Evolutionary conservation across 2,888 invertebrate species (phyloP).

Genomic region (Alcis repandata): DNA sequence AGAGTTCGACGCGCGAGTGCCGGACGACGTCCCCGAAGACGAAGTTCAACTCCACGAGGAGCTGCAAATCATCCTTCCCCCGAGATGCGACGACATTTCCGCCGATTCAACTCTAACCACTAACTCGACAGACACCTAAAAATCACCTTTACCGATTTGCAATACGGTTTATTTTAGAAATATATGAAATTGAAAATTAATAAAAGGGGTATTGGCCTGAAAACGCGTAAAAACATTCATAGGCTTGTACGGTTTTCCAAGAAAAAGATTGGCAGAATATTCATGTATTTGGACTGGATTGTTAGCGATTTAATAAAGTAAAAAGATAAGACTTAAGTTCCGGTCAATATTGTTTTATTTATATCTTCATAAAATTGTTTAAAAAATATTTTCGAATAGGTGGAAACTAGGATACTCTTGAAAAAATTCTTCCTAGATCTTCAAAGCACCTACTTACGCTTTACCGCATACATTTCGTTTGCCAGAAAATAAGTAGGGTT

Average conservation of each 20-base stretch:
- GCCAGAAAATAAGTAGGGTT: too few relatives aligned
- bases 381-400: too few relatives aligned
- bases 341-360: constrained; percentile 6
- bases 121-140: constrained; percentile 52
- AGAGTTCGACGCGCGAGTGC: constrained; percentile 64
- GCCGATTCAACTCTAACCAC: constrained; percentile 64
- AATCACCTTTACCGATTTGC: constrained; percentile 13
- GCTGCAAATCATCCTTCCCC: constrained; percentile 78
- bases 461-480: too few relatives aligned
- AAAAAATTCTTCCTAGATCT: too few relatives aligned
- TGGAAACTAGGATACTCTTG: too few relatives aligned
- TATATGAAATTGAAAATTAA: constrained; percentile 52
- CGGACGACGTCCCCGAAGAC: constrained; percentile 74
- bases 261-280: constrained; percentile 55
- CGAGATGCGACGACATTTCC: constrained; percentile 74
- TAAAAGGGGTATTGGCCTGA: constrained; percentile 48
- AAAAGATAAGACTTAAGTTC: constrained; percentile 19
- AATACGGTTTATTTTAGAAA: constrained; percentile 27
- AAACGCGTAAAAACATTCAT: constrained; percentile 54
- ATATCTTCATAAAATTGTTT: too few relatives aligned
- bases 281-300: constrained; percentile 68
- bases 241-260: constrained; percentile 56
- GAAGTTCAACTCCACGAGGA: constrained; percentile 75
- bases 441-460: too few relatives aligned
- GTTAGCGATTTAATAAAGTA: constrained; percentile 55